A percentile compares a stretch with the other conserved stretches of the same genome.
These are phyloP conservation scores for Typhlichthys eigenmanni DNA, from an alignment of 2,797 vertebrate genomes.

Conservation along the genomic window DNA sequence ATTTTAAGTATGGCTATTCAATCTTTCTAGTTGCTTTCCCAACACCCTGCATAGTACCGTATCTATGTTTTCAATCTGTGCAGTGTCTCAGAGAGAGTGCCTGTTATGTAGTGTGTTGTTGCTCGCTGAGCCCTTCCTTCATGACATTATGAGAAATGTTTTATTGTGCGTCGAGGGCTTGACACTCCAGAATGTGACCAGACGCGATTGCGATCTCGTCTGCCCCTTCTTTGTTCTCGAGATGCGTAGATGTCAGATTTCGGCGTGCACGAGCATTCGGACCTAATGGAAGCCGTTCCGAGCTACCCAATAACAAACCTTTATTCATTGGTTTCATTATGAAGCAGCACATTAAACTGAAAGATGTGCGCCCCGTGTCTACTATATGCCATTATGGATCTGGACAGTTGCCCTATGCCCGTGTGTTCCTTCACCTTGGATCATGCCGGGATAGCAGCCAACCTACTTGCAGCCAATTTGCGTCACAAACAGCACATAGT, in stretches of 20 bases:
- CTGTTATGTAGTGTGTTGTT: conserved; percentile 18
- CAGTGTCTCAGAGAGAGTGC: conserved; percentile 7
- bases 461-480: conserved; percentile 75
- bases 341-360: conserved; percentile 50
- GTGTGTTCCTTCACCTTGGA: conserved; percentile 76
- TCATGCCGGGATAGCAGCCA: conserved; percentile 73
- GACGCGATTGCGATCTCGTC: conserved; percentile 38
- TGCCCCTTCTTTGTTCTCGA: conserved; percentile 43
- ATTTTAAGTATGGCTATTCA: conserved; percentile 34
- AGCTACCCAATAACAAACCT: conserved; percentile 22
- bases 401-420: conserved; percentile 61
- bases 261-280: conserved; percentile 18
- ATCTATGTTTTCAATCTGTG: conserved; percentile 33
- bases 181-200: conserved; percentile 37
- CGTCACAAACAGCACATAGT: conserved; percentile 66
- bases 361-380: conserved; percentile 39
- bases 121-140: conserved; percentile 27
- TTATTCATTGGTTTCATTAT: conserved; percentile 49
- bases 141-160: conserved; percentile 44
- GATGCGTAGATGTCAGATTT: conserved; percentile 5
- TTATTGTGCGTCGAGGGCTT: conserved; percentile 31
- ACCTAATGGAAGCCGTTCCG: conserved; percentile 5
- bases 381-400: conserved; percentile 65
- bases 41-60: conserved; percentile 17
- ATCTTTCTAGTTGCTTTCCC: conserved; percentile 13